Percentiles rank a stretch among this genome's conserved stretches.
Conservation (phyloP, 2,113 vertebrate species). For the Odontophorus gujanensis region DNA sequence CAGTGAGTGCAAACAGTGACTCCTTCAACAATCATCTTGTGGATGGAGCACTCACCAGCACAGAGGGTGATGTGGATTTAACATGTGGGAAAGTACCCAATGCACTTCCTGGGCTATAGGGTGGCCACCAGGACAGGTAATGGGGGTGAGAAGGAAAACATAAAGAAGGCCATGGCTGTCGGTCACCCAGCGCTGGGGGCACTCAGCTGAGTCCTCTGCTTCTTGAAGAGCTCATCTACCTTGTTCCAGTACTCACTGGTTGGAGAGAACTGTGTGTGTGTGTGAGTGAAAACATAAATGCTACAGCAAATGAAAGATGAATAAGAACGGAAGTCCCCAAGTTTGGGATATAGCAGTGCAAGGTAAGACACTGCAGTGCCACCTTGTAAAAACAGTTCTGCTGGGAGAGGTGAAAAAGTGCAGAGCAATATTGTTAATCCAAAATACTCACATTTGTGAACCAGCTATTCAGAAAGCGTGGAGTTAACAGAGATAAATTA, state of each 20-base stretch:
- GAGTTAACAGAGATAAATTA: background rate
- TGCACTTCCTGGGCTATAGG: background rate
- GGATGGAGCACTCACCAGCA: background rate
- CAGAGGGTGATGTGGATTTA: background rate
- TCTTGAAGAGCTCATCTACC: background rate
- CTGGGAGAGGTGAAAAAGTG: background rate
- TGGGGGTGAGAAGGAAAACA: background rate
- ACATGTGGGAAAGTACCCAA: accelerated
- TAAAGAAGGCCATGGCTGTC: accelerated
- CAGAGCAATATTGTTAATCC: background rate
- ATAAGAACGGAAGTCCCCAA: background rate
- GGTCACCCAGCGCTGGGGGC: accelerated
- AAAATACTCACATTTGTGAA: background rate
- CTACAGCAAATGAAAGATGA: background rate
- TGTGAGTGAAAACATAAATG: background rate
- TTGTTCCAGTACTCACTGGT: background rate
- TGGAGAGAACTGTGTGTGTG: background rate
- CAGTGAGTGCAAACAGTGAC: background rate
- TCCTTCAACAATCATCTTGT: background rate
- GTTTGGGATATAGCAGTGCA: background rate
- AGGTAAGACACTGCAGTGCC: background rate
- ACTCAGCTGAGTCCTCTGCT: background rate
- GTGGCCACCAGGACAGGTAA: accelerated
- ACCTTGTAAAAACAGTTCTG: background rate
- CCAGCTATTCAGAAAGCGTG: background rate